Evolutionary conservation across 2,797 vertebrate species (phyloP), one percentile per base, ranked within the genome.

Genomic region (Sebastes kiyomatsui): DNA sequence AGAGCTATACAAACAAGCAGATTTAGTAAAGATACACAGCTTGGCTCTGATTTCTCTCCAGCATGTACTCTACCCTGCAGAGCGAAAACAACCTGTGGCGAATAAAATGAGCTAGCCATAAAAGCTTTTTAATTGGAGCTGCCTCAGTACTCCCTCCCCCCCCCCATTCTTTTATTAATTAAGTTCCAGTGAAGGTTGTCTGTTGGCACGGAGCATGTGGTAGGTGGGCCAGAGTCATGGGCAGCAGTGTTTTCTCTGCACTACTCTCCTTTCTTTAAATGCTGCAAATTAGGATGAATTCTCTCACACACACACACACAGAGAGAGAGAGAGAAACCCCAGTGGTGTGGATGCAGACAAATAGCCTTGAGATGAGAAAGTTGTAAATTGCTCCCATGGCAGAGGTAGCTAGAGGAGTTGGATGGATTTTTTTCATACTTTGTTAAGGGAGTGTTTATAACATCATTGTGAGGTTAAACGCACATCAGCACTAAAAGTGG

Each of bases 381-480:
- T 72, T 88, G 76, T 83, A 92, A 94, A 91, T 91, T 91, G 88
- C 77, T 94, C 90, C 93, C 91, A 89, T 79, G 87, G 89, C 82
- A 59, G 78, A 80, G 49, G 67, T 64, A 87, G 72, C 79, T 58
- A 61, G 62, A 83, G 81, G 74, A 85, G 71, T 80, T 85, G 55
- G 75, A 87, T 78, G 49, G 73, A 66, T 71, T 77, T 88, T 79
- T 84, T 81, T 72, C 27, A 81, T 60, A 69, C 52, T 83, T 79
- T 71, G 74, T 85, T 88, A 68, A 80, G 65, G 68, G 77, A 88
- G 75, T 83, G 84, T 90, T 94, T 90, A 88, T 77, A 89, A 82
- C 83, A 87, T 79, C 23, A 84, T 81, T 76, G 77, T 70, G 67
- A 90, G 90, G 90, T 93, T 92, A 93, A 92, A 87, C 14, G 77